Base-by-base conservation (phyloP, 2,113 vertebrate species). In the Perca fluviatilis region DNA sequence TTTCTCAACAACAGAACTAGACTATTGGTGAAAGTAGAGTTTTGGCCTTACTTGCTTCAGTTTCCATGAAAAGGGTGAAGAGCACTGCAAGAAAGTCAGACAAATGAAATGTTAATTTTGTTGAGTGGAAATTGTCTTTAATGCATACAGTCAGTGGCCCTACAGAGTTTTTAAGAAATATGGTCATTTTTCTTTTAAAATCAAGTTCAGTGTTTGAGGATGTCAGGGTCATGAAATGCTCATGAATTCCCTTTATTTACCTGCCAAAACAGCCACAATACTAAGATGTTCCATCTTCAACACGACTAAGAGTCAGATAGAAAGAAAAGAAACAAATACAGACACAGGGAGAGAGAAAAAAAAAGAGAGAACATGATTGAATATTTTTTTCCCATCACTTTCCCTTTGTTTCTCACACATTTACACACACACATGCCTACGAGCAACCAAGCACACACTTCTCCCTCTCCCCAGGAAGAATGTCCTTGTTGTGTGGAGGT, bases 21-120 rank as follows among this genome's bases (percentile, higher is more conserved):
- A 46, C 25, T 1, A 51, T 27, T 27, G 6, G 46, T 13, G 6
- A 23, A 25, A 6, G 4, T 15, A 47, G 14, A 74, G 72, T 43
- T 82, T 53, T 80, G 51, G 36, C 10, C 93, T 95, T 94, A 96
- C 95, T 95, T 89, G 95, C 95, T 94, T 95, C 94, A 53, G 94
- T 74, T 94, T 94, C 93, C 88, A 82, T 21, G 64, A 95, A 88
- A 73, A 96, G 74, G 68, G 78, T 71, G 88, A 88, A 90, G 72
- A 95, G 77, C 71, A 90, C 95, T 96, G 90, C 0, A 79, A 77
- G 40, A 79, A 27, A 84, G 18, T 69, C 25, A 82, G 13, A 56
- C 18, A 74, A 63, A 54, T 53, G 11, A 74, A 25, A 84, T 70
- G 33, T 79, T 49, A 61, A 65, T 66, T 49, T 27, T 10, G 14